Conservation (phyloP, 2,888 invertebrate genomes). For the Scelioninae gen. 2 region DNA sequence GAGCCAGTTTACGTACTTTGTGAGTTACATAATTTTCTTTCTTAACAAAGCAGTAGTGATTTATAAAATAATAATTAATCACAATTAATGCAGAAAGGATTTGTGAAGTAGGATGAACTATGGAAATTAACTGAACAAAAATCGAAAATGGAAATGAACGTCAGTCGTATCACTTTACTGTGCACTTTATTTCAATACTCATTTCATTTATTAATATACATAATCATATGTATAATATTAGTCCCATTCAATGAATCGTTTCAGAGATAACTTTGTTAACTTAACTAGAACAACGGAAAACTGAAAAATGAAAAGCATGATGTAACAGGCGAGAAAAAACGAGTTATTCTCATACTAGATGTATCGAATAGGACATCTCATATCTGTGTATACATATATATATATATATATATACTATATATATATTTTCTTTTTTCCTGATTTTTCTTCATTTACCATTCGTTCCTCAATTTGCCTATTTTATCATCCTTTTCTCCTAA, state of each 20-base stretch:
- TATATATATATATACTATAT: too few species aligned
- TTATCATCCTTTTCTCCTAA: conserved; percentile 23
- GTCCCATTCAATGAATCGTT: conserved; percentile 54
- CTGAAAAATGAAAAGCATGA: conserved; percentile 1
- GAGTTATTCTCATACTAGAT: conserved; percentile 45
- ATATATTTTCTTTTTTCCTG: conserved; percentile 21
- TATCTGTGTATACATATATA: conserved; percentile 36
- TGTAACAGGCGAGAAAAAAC: conserved; percentile 17
- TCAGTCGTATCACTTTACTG: conserved; percentile 39
- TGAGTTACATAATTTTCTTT: too few species aligned
- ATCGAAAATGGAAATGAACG: conserved; percentile 1
- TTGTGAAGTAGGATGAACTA: not conserved
- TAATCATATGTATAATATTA: conserved; percentile 54
- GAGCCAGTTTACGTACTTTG: too few species aligned
- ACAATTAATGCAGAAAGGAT: too few species aligned
- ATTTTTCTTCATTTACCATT: conserved; percentile 45
- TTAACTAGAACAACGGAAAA: conserved; percentile 5
- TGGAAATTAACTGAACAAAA: conserved; percentile 4
- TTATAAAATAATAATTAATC: too few species aligned
- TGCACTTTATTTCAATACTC: conserved; percentile 58
- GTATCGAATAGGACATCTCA: conserved; percentile 51
- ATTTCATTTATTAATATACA: conserved; percentile 55
- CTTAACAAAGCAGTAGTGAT: too few species aligned
- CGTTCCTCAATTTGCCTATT: conserved; percentile 41
- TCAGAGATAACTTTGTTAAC: conserved; percentile 38